Evolutionary conservation across 2,113 vertebrate genomes (phyloP).

Genomic region (Neolamprologus falcicula): DNA sequence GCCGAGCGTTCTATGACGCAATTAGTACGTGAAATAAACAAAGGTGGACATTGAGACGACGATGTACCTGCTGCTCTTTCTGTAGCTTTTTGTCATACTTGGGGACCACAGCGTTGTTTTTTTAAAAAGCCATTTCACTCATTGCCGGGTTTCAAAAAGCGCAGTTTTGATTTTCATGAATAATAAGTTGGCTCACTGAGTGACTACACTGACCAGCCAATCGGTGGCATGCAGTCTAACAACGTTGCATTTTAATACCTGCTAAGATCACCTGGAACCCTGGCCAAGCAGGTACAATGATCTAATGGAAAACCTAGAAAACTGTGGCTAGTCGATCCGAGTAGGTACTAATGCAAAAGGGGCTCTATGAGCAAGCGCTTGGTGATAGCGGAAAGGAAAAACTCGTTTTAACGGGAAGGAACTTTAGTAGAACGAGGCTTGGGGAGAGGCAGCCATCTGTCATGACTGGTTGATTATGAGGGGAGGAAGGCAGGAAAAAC

Average conservation of each 20-base stretch:
- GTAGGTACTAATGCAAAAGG: neutral
- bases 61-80: neutral
- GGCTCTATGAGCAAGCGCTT: neutral
- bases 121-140: neutral
- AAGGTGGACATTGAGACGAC: neutral
- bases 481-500: fast-evolving
- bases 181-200: neutral
- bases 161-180: neutral
- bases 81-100: neutral
- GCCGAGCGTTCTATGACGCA: neutral
- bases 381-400: neutral
- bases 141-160: neutral
- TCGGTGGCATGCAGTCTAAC: neutral
- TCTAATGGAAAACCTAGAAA: neutral
- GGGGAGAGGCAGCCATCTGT: neutral
- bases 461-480: neutral
- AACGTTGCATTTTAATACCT: neutral
- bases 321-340: neutral
- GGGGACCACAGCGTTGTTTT: neutral
- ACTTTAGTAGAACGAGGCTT: neutral
- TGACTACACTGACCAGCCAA: neutral
- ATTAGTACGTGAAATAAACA: neutral
- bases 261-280: neutral
- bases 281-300: neutral
- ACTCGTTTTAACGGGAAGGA: neutral